Evolutionary conservation across 1,140 invertebrate genomes (phyloP).

Genomic region (Hyles vespertilio): DNA sequence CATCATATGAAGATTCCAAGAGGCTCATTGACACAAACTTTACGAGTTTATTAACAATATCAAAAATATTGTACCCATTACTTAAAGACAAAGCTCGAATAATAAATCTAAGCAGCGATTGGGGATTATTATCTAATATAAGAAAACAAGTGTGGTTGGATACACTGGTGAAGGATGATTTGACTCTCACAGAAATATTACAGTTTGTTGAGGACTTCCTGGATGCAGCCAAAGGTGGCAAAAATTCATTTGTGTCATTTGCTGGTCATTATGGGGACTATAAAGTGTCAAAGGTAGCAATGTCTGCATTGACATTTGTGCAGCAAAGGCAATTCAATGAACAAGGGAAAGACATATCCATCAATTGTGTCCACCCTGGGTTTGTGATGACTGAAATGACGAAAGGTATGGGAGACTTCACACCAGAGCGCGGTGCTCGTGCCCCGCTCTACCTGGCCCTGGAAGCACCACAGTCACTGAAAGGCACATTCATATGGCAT

Average conservation of each 20-base stretch:
- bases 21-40: conserved; percentile 84
- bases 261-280: conserved; percentile 79
- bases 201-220: conserved; percentile 80
- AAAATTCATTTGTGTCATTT: conserved; percentile 75
- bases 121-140: conserved; percentile 78
- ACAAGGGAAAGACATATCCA: conserved; percentile 78
- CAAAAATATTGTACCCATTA: conserved; percentile 82
- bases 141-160: conserved; percentile 74
- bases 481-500: conserved; percentile 74
- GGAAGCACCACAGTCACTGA: conserved; percentile 61
- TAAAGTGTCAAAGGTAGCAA: conserved; percentile 83
- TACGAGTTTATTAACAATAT: conserved; percentile 80
- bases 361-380: conserved; percentile 83
- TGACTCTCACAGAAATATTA: conserved; percentile 77
- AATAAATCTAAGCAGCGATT: conserved; percentile 85
- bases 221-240: conserved; percentile 68
- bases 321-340: conserved; percentile 79
- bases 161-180: conserved; percentile 71
- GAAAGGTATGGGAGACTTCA: conserved; percentile 81
- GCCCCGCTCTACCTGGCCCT: conserved; percentile 70
- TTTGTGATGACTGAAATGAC: conserved; percentile 88
- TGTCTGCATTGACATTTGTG: conserved; percentile 81
- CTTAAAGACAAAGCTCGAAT: conserved; percentile 82
- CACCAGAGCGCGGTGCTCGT: conserved; percentile 80
- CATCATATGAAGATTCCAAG: conserved; percentile 83